These are phyloP conservation scores for Podarcis siculus DNA, from an alignment of 2,797 vertebrate species.

Conservation along the genomic window DNA sequence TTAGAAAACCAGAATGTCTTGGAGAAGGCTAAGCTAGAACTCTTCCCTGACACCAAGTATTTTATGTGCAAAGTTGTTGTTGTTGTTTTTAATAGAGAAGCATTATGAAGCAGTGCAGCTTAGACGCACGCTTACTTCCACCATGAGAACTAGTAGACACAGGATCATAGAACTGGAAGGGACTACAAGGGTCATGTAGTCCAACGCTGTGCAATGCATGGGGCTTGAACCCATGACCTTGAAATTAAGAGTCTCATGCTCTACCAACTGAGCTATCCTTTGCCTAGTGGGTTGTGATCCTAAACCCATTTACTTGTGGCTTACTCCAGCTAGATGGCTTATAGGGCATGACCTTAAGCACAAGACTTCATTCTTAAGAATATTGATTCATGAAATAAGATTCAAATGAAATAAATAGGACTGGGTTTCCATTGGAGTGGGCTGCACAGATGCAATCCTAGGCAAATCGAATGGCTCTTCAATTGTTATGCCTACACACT, in stretches of 20 bases:
- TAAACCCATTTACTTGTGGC: neutral
- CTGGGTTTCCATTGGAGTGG: neutral
- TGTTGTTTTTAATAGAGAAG: neutral
- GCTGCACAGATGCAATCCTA: neutral
- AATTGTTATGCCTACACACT: neutral
- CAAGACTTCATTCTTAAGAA: neutral
- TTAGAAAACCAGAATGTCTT: neutral
- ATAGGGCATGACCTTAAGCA: neutral
- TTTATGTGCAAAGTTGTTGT: neutral
- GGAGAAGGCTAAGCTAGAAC: neutral
- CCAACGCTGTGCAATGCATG: no score
- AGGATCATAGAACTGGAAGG: no score
- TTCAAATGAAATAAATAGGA: neutral
- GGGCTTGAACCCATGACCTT: no score
- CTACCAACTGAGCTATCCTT: no score
- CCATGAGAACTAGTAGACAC: neutral
- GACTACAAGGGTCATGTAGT: no score
- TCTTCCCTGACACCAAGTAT: neutral
- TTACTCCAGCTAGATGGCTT: neutral
- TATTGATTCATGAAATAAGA: neutral
- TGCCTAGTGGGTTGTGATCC: neutral
- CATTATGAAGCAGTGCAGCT: neutral
- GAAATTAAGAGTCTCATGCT: no score
- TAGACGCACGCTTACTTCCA: neutral
- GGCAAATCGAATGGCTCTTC: neutral